Evolutionary conservation across 2,888 invertebrate species (phyloP), one percentile per base, ranked within the genome.

Genomic region (Patella pellucida): DNA sequence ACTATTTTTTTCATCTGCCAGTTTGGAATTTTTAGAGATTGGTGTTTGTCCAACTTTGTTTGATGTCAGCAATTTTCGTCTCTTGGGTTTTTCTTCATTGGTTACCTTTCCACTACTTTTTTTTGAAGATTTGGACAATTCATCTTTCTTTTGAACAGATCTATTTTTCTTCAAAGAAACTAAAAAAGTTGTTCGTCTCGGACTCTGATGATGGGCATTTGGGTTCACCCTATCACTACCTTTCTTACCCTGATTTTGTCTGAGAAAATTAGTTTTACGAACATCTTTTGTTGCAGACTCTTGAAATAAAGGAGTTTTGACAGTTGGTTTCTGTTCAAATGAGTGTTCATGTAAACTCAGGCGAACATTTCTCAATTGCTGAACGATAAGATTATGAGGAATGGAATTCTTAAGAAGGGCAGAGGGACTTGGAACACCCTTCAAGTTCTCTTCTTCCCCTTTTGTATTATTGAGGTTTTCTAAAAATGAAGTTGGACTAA

Each of bases 401-500:
- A 85, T 81, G 31, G 87, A 85, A 68, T 81, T 78, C 73, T 84
- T 82, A 27, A 87, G 70, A 23, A 83, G 75, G 7, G 77, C 16
- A 14, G 77, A 73, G 16, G 81, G 79, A 71, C 80, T 82, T 68
- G 78, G 76, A 69, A 72, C 68, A 50, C 71, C 67, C 11, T 56
- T 51, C 23, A 16, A 41, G 23, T 23, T 12, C 9, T 23, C 14
- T 23, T 15, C 23, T 19, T 62, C 62, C 23, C 23, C 62, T 23
- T 75, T 75, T 31, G 78, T 76, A 23, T 71, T 75, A 27, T 74
- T 79, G 74, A 84, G 73, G 52, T 86, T 84, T 74, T 83, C 82
- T 62, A 85, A 52, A 73, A 85, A 86, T n/a, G 85, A 79, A 41
- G 85, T 84, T 3, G 85, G 84, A 72, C 84, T 86, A 19, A 86